Conservation (phyloP, 2,888 invertebrate genomes). For the Plebejus argus region DNA sequence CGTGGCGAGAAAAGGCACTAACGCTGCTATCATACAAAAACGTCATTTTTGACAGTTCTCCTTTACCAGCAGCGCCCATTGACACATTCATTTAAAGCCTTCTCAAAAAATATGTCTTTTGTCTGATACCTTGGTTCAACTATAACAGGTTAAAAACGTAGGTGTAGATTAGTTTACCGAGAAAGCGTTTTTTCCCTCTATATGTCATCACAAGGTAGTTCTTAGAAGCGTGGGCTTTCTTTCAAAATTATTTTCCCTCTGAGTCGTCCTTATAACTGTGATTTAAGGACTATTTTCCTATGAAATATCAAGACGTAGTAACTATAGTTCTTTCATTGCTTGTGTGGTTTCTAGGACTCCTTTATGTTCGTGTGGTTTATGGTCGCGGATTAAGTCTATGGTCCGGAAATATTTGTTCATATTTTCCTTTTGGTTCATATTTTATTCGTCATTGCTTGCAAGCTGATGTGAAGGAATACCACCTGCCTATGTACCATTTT, state of each 20-base stretch:
- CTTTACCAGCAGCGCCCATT: too few relatives aligned
- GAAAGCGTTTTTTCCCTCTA: conserved; percentile 40
- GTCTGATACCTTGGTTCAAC: conserved; percentile 35
- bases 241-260: neutral
- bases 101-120: neutral
- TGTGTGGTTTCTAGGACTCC: conserved; percentile 23
- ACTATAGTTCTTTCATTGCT: conserved; percentile 34
- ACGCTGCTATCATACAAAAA: too few relatives aligned
- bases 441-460: neutral
- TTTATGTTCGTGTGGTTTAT: conserved; percentile 12
- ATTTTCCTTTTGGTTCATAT: neutral
- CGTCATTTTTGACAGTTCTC: too few relatives aligned
- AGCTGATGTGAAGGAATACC: neutral
- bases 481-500: too few relatives aligned
- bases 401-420: neutral
- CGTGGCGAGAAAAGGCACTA: too few relatives aligned
- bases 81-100: too few relatives aligned
- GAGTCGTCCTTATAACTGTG: neutral
- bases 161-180: conserved; percentile 51
- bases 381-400: neutral
- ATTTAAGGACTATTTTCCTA: neutral
- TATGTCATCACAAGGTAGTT: conserved; percentile 48
- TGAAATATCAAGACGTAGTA: neutral
- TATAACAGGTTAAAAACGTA: conserved; percentile 43
- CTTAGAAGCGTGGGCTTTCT: conserved; percentile 41